A percentile compares a stretch with the other conserved stretches of the same genome.
Conservation (phyloP, 2,797 vertebrate species). For the Peromyscus eremicus region DNA sequence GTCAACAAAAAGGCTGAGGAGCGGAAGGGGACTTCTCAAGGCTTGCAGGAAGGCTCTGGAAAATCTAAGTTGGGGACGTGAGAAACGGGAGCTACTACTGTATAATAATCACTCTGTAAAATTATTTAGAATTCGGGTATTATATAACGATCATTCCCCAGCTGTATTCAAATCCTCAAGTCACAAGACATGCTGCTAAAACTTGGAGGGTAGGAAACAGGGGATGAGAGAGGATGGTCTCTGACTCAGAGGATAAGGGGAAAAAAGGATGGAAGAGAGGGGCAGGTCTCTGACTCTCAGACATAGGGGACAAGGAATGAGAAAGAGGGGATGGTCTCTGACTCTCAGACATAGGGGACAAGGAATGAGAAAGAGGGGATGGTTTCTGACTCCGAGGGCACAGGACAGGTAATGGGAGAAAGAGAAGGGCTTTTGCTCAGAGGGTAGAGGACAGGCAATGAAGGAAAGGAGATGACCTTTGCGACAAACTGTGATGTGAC, state of each 20-base stretch:
- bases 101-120: background rate
- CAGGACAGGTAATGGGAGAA: too few relatives aligned
- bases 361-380: background rate
- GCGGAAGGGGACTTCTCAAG: slow-evolving; percentile 7
- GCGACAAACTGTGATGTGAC: background rate
- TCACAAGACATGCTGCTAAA: background rate
- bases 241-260: background rate
- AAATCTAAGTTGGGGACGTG: slow-evolving; percentile 20
- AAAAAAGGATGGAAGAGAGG: background rate
- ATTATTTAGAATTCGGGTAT: slow-evolving; percentile 36
- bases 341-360: background rate
- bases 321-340: background rate
- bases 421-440: background rate
- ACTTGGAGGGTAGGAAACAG: accelerated
- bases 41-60: background rate
- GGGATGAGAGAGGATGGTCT: background rate
- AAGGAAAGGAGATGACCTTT: background rate
- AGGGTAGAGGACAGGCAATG: background rate
- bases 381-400: too few relatives aligned
- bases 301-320: too few relatives aligned
- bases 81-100: background rate
- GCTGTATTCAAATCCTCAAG: background rate
- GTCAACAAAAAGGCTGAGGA: slow-evolving; percentile 47
- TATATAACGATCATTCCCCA: slow-evolving; percentile 6
- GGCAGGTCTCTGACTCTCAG: background rate